Percentiles rank a stretch among this genome's conserved stretches.
phyloP scores from a whole-genome alignment of 2,797 vertebrate species.

The Potorous gilbertii region DNA sequence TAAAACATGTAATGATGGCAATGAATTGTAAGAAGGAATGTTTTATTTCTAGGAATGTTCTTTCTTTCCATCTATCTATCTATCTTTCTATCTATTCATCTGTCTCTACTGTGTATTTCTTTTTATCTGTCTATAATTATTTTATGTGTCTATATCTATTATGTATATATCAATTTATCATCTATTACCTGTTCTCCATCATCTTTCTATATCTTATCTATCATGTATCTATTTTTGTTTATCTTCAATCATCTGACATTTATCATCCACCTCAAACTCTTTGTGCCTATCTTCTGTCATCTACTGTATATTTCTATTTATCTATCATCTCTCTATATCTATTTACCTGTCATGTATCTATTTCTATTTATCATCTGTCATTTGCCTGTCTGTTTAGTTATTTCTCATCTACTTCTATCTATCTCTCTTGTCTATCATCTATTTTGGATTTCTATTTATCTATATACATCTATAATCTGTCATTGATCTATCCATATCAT shows the following conservation, averaged over 20 bases:
- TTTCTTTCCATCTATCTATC: neutral
- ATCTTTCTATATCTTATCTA: too few relatives aligned
- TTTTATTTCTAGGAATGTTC: neutral
- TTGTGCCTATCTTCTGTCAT: neutral
- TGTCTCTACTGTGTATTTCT: neutral
- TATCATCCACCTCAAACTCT: neutral
- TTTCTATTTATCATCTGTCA: neutral
- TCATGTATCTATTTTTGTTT: too few relatives aligned
- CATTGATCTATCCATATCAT: neutral
- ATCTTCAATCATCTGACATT: too few relatives aligned
- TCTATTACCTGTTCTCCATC: too few relatives aligned
- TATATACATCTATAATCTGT: neutral
- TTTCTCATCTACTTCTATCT: neutral
- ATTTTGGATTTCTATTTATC: too few relatives aligned
- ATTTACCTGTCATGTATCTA: too few relatives aligned
- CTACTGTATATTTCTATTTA: too few relatives aligned
- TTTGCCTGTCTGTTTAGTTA: neutral
- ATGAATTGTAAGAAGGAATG: neutral
- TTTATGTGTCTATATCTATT: too few relatives aligned
- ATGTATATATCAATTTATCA: neutral
- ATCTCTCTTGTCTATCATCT: neutral
- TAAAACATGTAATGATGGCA: neutral
- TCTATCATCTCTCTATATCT: too few relatives aligned
- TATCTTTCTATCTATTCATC: neutral
- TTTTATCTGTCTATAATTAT: neutral